Base-by-base conservation (phyloP, 2,113 vertebrate genomes). In the Lichenostomus cassidix region DNA sequence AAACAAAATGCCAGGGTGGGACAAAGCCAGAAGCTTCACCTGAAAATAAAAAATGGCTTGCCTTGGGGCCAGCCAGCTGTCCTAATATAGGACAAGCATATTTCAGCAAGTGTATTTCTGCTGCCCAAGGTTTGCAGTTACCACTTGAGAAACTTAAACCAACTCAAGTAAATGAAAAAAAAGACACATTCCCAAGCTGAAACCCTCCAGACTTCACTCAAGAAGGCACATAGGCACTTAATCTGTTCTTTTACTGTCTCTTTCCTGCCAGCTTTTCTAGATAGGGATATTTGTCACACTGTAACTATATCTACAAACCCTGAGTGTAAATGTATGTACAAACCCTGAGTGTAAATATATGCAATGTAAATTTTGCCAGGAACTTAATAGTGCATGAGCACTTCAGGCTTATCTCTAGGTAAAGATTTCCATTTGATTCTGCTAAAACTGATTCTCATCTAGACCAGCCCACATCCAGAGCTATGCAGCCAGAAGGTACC, bases 401-500 rank as follows among this genome's bases (percentile, higher is more conserved):
- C 76, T 71, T 68, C 35, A 76, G 60, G 25, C 58, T 92, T 89
- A 60, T 73, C 56, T 70, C 65, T 19, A 53, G 10, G 10, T 24
- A 68, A 56, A 22, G 20, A 31, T 42, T 67, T 74, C 35, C 15
- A 37, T 19, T 35, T 49, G 49, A n/a, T 33, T 52, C 17, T 64
- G 31, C 17, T 44, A 44, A 50, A 11, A 21, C 20, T n/a, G 77
- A 47, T 58, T 55, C 39, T 44, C 17, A 42, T 18, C 65, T n/a
- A 20, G 44, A n/a, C 0, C 5, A 73, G 50, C 53, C 58, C 47
- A 41, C 12, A 7, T 5, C 27, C 12, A 13, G 64, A 50, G 15
- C 20, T 0, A 0, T 0, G 9, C 4, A 12, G 24, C 4, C 0
- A 5, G 33, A 25, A 16, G 29, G 23, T 10, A 56, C 25, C 7